Evolutionary conservation across 2,797 vertebrate species (phyloP).

Genomic region (Tenualosa ilisha): DNA sequence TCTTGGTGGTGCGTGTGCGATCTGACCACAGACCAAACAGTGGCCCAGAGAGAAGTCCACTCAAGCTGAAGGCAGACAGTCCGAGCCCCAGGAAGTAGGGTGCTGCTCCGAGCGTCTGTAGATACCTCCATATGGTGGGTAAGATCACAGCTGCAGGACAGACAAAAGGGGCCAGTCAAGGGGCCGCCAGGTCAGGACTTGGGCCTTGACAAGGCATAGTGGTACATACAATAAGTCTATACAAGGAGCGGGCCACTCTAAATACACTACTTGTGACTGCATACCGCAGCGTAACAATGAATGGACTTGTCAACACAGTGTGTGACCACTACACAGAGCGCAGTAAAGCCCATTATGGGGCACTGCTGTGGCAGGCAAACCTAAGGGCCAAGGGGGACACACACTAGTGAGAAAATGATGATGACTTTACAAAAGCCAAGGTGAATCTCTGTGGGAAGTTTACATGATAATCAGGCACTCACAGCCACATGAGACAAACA

Average conservation of each 20-base stretch:
- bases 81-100: constrained; percentile 82
- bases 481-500: not conserved
- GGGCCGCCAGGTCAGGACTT: not conserved
- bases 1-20: constrained; percentile 74
- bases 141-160: constrained; percentile 79
- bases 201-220: not conserved
- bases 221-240: not conserved
- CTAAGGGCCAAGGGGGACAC: not conserved
- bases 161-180: not conserved
- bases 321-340: not conserved
- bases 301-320: not conserved
- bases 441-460: not conserved
- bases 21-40: constrained; percentile 82
- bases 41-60: constrained; percentile 77
- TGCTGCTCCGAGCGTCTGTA: constrained; percentile 77
- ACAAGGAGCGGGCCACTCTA: not conserved
- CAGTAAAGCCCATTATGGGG: not conserved
- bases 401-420: not conserved
- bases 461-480: not conserved
- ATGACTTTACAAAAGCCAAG: not conserved
- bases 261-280: not conserved
- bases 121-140: constrained; percentile 83
- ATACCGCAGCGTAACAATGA: not conserved
- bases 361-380: not conserved
- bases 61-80: constrained; percentile 84